Evolutionary conservation across 2,888 invertebrate species (phyloP), one percentile per base, ranked within the genome.

Genomic region (Drosophila birchii): DNA sequence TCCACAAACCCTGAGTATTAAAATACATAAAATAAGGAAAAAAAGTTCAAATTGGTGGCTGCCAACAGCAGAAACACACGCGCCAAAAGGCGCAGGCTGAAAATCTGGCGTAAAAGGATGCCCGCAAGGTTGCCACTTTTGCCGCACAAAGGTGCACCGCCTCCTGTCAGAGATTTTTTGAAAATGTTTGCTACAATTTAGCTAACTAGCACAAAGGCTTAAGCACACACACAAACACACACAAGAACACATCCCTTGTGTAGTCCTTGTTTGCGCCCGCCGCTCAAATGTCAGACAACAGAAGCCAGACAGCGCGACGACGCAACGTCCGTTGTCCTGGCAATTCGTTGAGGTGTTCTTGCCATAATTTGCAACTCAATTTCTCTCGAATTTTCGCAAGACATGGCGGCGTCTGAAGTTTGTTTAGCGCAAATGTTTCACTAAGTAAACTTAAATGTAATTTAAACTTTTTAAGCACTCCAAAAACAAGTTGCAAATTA

Each of bases 251-350:
- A 29, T 38, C n/a, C 47, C 39, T 34, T 64, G 36, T 64, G 36
- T 11, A 55, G 72, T 45, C 29, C 49, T 44, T 56, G 54, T 61
- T 57, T 49, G 45, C 51, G 36, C 38, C 54, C 29, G 43, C 68
- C 60, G 45, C 59, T 54, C 71, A 73, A 75, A 76, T 80, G 76
- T 83, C 82, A 82, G 77, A 80, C 63, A 69, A 69, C 64, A 63
- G 38, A 72, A 41, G 67, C 67, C 68, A 68, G 68, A 68, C 68
- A 56, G 47, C 32, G 67, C 68, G 51, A 36, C 51, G 67, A 41
- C 68, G 29, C 51, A 36, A 36, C 67, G 49, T 57, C 68, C 68
- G 67, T 68, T 67, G 68, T 57, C 56, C 68, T 68, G 68, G 41
- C 56, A 56, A 49, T 67, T 38, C 49, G 47, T 34, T n/a, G 41